Conservation (phyloP, 2,888 invertebrate species). For the Spialia ferax region DNA sequence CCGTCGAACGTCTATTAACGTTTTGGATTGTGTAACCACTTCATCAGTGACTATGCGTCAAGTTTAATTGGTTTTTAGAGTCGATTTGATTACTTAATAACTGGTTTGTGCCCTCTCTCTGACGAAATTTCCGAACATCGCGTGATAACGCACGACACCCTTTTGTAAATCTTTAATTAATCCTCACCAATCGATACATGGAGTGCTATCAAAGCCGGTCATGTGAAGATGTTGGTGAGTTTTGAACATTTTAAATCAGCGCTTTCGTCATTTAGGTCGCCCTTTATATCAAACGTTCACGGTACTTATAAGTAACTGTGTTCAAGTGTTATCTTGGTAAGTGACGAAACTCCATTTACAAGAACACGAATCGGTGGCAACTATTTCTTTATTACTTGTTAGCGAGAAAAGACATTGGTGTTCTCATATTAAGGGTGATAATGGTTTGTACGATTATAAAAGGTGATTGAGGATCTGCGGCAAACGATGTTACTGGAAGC, state of each 20-base stretch:
- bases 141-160: constrained; percentile 27
- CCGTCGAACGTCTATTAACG: constrained; percentile 53
- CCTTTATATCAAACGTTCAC: constrained; percentile 60
- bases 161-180: constrained; percentile 66
- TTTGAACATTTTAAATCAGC: constrained; percentile 54
- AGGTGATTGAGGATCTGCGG: constrained; percentile 41
- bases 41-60: constrained; percentile 54
- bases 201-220: constrained; percentile 51
- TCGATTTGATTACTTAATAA: constrained; percentile 63
- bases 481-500: constrained; percentile 60
- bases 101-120: constrained; percentile 54
- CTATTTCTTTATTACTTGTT: constrained; percentile 33
- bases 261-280: constrained; percentile 67
- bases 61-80: constrained; percentile 75
- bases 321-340: constrained; percentile 69
- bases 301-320: constrained; percentile 56
- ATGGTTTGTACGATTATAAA: constrained; percentile 39
- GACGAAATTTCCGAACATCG: constrained; percentile 46
- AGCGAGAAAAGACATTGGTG: constrained; percentile 34
- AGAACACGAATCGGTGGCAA: constrained; percentile 49
- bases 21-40: constrained; percentile 61
- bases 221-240: constrained; percentile 56
- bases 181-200: constrained; percentile 51
- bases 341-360: constrained; percentile 72
- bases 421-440: constrained; percentile 23